Base-by-base conservation (phyloP, 2,113 vertebrate genomes). In the Alaudala cheleensis region DNA sequence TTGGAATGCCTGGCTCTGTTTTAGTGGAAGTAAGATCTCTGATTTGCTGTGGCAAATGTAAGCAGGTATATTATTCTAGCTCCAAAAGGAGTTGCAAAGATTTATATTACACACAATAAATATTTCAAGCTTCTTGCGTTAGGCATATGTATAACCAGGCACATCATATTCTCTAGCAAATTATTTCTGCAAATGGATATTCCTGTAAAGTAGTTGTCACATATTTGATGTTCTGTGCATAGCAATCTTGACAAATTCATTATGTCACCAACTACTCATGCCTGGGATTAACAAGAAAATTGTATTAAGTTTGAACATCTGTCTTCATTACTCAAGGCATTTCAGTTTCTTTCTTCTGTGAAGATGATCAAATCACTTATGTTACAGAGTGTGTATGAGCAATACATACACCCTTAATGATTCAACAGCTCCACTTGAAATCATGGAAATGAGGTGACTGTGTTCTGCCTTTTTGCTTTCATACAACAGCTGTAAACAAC, bases 161-260 rank as follows among this genome's bases (percentile, higher is more conserved):
- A 61, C n/a, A 50, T 74, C 23, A 53, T 56, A 80, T 88, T 90
- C 86, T 96, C 73, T 67, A 74, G 67, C 53, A 96, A 91, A 51
- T 79, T 69, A 88, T 95, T 95, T 61, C 58, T 51, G 74, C 85
- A 72, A 70, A 93, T 86, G 37, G 86, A 93, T 93, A 94, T 93
- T 79, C 76, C 87, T 77, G 45, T 81, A 47, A 58, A 87, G 60
- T 58, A 37, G 37, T 73, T 79, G 39, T 60, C 87, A 37, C 51
- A 21, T 81, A 51, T 95, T 94, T 97, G 91, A 95, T 89, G 67
- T 97, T 98, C 91, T 95, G 13, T 61, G 54, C 81, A 74, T 71
- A 99, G 98, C 82, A 98, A 98, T 91, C 95, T 98, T 88, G 98
- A 98, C 97, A 99, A 98, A 96, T 97, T 98, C 47, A 98, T 99